Evolutionary conservation across 2,113 vertebrate genomes (phyloP), one percentile per base, ranked within the genome.

Genomic region (Anguilla japonica): DNA sequence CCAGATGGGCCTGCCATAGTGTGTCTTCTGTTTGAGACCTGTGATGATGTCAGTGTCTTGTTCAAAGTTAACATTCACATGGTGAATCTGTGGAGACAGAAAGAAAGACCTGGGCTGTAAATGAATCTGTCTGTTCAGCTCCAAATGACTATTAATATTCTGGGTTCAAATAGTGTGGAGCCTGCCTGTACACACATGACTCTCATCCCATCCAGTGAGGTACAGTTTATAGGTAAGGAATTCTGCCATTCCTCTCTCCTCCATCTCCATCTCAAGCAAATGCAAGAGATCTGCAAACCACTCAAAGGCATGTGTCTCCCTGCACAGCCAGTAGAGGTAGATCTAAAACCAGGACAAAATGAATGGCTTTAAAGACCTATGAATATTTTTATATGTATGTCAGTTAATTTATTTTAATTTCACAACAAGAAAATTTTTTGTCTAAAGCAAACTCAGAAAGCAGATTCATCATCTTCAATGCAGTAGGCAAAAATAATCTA

Each of bases 321-420:
- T 95, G 89, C 97, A 99, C 40, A 99, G 94, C 98, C 98, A 99
- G 87, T 98, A 99, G 91, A 99, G 98, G 80, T 98, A 98, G 85
- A 98, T 98, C 97, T 98, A 93, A 57, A 91, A 91, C 56, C 56
- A 92, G 89, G 89, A 90, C 91, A 50, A 53, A 9, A 53, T 53
- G 7, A 53, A 53, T 53, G 50, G 1, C 7, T 53, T 53, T 53
- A 11, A 53, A 53, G 8, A 13, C 50, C 43, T 3, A 46, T 46
- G 43, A 46, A 46, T 46, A 46, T 53, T 14, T 53, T 53, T 9
- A 14, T 7, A 2, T 53, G 50, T 53, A 53, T 53, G 50, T 53
- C 50, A 53, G 50, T 53, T 53, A 11, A 53, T 53, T 53, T 46
- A 4, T 46, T 46, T 53, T 14, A 11, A 53, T 53, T 53, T 53